phyloP scores from a whole-genome alignment of 2,888 invertebrate species.

The Trichogramma dendrolimi region DNA sequence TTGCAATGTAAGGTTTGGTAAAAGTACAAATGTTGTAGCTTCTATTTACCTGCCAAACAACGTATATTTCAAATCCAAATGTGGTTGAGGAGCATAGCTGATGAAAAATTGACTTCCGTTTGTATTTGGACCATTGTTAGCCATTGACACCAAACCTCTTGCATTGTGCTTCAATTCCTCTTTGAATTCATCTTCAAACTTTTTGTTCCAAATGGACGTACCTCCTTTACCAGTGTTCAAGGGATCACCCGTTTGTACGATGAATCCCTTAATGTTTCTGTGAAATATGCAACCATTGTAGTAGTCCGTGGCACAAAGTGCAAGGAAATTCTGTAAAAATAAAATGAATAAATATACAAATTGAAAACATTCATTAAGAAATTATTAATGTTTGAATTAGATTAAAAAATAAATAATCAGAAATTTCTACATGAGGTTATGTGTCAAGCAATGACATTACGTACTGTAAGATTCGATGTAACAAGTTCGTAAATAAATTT shows the following conservation, averaged over 20 bases:
- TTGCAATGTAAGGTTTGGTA: not conserved
- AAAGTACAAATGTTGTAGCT: not conserved
- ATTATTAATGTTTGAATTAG: not conserved
- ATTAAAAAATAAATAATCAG: too few relatives aligned
- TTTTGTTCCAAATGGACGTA: constrained; percentile 90
- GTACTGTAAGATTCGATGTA: not conserved
- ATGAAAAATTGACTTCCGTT: constrained; percentile 99
- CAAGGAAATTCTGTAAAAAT: constrained; percentile 77
- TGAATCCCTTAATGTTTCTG: constrained; percentile 74
- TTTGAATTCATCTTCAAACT: constrained; percentile 96
- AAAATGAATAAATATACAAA: constrained; percentile 1
- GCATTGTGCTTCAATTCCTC: constrained; percentile 90
- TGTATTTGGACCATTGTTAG: constrained; percentile 96
- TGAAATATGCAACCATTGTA: constrained; percentile 76
- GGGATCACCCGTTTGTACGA: constrained; percentile 79
- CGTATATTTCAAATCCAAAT: constrained; percentile 95
- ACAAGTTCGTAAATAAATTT: not conserved
- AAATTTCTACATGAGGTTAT: not conserved
- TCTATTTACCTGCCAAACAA: constrained; percentile 83
- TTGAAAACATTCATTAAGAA: not conserved
- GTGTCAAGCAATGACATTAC: not conserved
- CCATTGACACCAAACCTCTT: constrained; percentile 92
- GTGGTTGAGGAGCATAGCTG: constrained; percentile 88
- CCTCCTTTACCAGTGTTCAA: constrained; percentile 95
- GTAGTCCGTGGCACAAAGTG: constrained; percentile 91